Base-by-base conservation (phyloP, 1,140 invertebrate genomes). In the Anoplolepis gracilipes region DNA sequence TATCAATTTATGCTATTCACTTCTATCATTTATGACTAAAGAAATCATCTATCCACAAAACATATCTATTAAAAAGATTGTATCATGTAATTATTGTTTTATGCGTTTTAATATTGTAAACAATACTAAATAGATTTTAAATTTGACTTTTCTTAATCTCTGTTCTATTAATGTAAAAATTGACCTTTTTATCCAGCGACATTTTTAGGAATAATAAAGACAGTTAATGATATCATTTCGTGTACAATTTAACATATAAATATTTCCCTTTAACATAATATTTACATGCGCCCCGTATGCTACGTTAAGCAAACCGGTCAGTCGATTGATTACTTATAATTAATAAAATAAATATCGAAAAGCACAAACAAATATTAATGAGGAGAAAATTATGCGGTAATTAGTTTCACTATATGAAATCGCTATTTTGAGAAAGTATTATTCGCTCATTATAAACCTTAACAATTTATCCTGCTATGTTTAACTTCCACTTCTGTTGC, bases 271-370 rank as follows among this genome's bases (percentile, higher is more conserved):
- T 78, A 78, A 78, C 67, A 78, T 53, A 61, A 78, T 39, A 78
- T 78, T 78, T 33, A 65, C 65, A 53, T 25, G 19, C 11, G 25
- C 33, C 16, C 16, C 5, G 30, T 55, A 30, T 25, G 30, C 42
- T 53, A 13, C 22, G 28, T 77, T 78, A 53, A 28, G 13, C 16
- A 16, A 13, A 70, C 13, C 5, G 28, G 4, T 1, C 16, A 19
- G n/a, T 42, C 10, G 30, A 78, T 65, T 78, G 67, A 67, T 78
- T 53, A 39, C 42, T 78, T 53, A 39, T 42, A 36, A 53, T 78
- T 78, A 78, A 78, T 67, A 67, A 78, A 77, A 62, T 77, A 77
- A 78, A 78, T 53, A 78, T 78, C 61, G 61, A 78, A n/a, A 25
- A 30, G n/a, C 30, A 49, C 46, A 78, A 62, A 84, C 42, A 30